These are phyloP conservation scores for Troides helena DNA, from an alignment of 2,888 invertebrate genomes.

Conservation along the genomic window DNA sequence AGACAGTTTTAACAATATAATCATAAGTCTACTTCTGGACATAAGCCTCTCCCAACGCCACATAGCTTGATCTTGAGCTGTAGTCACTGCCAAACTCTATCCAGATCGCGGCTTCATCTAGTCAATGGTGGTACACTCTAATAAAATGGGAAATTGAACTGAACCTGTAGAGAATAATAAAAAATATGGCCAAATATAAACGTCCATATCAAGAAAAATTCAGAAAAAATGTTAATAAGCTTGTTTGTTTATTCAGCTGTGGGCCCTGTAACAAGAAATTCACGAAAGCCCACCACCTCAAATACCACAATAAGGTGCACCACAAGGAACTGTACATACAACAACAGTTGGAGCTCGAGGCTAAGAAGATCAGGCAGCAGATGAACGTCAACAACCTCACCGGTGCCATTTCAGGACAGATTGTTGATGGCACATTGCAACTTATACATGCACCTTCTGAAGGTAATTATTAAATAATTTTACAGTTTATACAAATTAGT, in stretches of 20 bases:
- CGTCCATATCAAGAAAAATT: too few species aligned
- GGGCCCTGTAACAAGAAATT: conserved; percentile 75
- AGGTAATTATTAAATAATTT: conserved; percentile 42
- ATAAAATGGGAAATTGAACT: too few species aligned
- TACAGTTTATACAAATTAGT: neutral
- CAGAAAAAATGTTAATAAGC: neutral
- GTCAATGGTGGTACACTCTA: too few species aligned
- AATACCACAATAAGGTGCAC: conserved; percentile 79
- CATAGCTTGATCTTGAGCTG: too few species aligned
- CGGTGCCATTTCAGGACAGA: conserved; percentile 64
- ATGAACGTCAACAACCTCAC: conserved; percentile 64
- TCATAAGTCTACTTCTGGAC: too few species aligned
- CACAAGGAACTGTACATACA: conserved; percentile 74
- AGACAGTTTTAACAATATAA: too few species aligned
- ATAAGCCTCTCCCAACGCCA: too few species aligned
- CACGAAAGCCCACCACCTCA: conserved; percentile 75
- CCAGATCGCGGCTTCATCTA: too few species aligned
- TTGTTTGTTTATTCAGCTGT: conserved; percentile 48
- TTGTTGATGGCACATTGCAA: conserved; percentile 68
- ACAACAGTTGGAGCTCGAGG: conserved; percentile 69
- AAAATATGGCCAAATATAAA: too few species aligned
- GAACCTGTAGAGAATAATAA: too few species aligned
- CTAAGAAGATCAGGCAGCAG: conserved; percentile 69
- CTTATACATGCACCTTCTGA: conserved; percentile 54
- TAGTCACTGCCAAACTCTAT: too few species aligned